Evolutionary conservation across 2,797 vertebrate genomes (phyloP), one percentile per base, ranked within the genome.

Genomic region (Rhadinocentrus ornatus): DNA sequence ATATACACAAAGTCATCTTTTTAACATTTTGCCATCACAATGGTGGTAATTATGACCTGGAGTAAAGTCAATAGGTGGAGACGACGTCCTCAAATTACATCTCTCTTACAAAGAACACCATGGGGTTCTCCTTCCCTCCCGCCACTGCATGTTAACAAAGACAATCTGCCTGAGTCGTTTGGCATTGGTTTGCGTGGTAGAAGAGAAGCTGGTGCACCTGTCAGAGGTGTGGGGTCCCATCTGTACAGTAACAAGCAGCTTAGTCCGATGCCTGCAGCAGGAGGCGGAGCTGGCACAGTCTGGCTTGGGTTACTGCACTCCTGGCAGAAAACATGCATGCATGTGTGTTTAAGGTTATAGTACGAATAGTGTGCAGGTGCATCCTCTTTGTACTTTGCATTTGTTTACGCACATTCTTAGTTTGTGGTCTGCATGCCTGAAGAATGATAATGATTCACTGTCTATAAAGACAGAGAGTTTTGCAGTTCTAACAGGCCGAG

Each of bases 181-280:
- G 62, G 72, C 61, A 24, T 66, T 68, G 73, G 72, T 77, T 79
- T 67, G 69, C 24, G 6, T 68, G 78, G 79, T 75, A 61, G 70
- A 65, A 20, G 67, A 69, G 60, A 59, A 71, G 77, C 72, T 0
- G 39, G n/a, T 53, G 77, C 85, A 92, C 88, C 89, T 92, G 90
- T 85, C 86, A 82, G 78, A 86, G 84, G 84, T 88, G 79, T 73
- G 69, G 77, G 80, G 80, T 62, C 78, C 86, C 89, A 89, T 88
- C 91, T 89, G 91, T 74, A 85, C 82, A 77, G 84, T 84, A 89
- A 83, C 81, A 80, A 83, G 69, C 77, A 69, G 82, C 80, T 85
- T 85, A 76, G 81, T 53, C 69, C 62, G 41, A 15, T 24, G 88
- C 85, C 89, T 88, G 84, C 74, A 91, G 89, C 88, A 62, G 60